Conservation (phyloP, 2,113 vertebrate species). For the Antennarius striatus region DNA sequence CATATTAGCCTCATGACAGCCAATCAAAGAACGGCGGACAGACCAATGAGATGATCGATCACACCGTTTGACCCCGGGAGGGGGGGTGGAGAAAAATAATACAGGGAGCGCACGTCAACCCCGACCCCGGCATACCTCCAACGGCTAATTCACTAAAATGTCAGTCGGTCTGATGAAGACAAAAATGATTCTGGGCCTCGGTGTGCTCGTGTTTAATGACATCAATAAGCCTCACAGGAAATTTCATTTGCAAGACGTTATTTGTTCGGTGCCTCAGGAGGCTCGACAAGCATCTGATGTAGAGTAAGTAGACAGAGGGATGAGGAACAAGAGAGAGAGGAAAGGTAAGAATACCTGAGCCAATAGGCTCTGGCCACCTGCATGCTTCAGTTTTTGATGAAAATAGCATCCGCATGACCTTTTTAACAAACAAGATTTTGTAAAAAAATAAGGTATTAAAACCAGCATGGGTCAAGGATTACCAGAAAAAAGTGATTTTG, state of each 20-base stretch:
- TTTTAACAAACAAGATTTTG: too few species aligned
- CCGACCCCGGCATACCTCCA: conserved; percentile 32
- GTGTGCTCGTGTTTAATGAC: conserved; percentile 86
- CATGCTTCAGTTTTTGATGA: not conserved
- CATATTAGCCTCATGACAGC: conserved; percentile 69
- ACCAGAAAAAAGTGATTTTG: too few species aligned
- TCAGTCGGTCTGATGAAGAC: conserved; percentile 82
- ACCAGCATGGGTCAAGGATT: too few species aligned
- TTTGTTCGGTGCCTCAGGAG: conserved; percentile 81
- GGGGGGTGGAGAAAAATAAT: conserved; percentile 66
- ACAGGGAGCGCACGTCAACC: conserved; percentile 61
- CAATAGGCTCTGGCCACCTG: conserved; percentile 14
- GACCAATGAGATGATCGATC: conserved; percentile 81
- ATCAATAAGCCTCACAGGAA: conserved; percentile 84
- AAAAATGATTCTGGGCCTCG: conserved; percentile 82
- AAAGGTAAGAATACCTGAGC: conserved; percentile 14
- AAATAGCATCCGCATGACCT: too few species aligned
- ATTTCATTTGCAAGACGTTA: conserved; percentile 83
- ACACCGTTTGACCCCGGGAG: conserved; percentile 75
- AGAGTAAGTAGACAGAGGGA: conserved; percentile 52
- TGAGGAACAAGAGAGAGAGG: conserved; percentile 28
- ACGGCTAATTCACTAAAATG: conserved; percentile 85
- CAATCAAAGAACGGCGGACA: conserved; percentile 78
- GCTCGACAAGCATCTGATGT: conserved; percentile 72
- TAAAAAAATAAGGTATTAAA: too few species aligned